phyloP scores from a whole-genome alignment of 2,797 vertebrate species.

The Girardinus metallicus region DNA sequence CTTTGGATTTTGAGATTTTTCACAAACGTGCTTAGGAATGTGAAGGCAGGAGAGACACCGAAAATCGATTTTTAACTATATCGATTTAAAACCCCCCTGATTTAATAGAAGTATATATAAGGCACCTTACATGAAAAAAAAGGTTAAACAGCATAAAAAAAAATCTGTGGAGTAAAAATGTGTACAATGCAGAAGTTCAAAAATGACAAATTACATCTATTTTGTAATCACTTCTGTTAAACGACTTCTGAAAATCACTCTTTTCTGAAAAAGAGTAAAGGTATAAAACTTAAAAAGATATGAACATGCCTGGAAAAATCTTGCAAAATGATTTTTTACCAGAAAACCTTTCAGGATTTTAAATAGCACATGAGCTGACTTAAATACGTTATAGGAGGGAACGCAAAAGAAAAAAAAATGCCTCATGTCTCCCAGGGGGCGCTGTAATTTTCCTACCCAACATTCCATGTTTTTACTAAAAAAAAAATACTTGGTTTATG shows the following conservation, averaged over 20 bases:
- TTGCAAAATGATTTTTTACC: not conserved
- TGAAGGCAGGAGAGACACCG: too few relatives aligned
- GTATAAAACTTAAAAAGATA: not conserved
- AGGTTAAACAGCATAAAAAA: not conserved
- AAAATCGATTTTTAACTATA: too few relatives aligned
- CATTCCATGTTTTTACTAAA: not conserved
- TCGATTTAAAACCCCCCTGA: too few relatives aligned
- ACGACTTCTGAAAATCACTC: too few relatives aligned
- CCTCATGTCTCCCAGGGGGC: not conserved
- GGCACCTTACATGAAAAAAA: not conserved
- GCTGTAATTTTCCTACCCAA: not conserved
- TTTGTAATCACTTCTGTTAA: not conserved
- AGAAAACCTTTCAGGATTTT: not conserved
- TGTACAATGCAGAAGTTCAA: not conserved
- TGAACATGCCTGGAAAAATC: not conserved
- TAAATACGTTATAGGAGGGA: not conserved
- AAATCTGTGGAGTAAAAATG: not conserved
- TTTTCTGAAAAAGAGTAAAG: too few relatives aligned
- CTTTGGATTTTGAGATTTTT: not conserved
- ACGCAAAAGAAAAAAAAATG: not conserved
- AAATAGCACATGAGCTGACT: not conserved
- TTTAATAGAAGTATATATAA: not conserved
- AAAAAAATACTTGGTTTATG: not conserved
- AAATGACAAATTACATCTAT: not conserved
- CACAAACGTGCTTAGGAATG: too few relatives aligned